A percentile compares a stretch with the other conserved stretches of the same genome.
Conservation (phyloP, 2,888 invertebrate species). For the Leptinotarsa juncta region DNA sequence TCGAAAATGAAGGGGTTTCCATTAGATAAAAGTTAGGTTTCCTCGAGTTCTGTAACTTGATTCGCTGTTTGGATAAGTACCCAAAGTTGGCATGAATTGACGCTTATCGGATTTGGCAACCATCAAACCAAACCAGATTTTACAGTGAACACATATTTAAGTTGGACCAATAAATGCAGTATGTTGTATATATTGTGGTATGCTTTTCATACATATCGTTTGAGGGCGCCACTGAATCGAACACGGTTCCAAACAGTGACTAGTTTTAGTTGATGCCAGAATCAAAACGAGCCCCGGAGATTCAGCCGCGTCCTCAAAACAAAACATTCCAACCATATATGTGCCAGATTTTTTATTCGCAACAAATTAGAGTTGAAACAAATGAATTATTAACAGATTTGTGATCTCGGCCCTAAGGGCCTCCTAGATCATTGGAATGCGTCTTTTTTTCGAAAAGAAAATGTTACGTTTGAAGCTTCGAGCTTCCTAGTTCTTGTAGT, state of each 20-base stretch:
- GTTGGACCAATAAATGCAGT: conserved; percentile 63
- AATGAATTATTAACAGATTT: conserved; percentile 54
- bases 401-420: conserved; percentile 52
- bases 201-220: conserved; percentile 64
- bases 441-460: conserved; percentile 51
- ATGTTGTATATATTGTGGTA: conserved; percentile 61
- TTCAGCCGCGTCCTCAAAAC: conserved; percentile 50
- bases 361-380: conserved; percentile 61
- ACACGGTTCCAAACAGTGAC: conserved; percentile 40
- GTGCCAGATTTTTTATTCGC: conserved; percentile 73
- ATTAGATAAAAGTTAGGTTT: no score
- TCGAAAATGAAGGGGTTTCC: no score
- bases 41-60: neutral
- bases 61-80: neutral
- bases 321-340: conserved; percentile 75
- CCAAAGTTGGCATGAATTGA: neutral
- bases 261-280: conserved; percentile 46
- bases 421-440: conserved; percentile 52
- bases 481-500: conserved; percentile 59
- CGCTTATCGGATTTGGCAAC: conserved; percentile 21
- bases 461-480: conserved; percentile 49
- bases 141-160: conserved; percentile 63
- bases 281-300: conserved; percentile 51
- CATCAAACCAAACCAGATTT: conserved; percentile 65
- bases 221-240: conserved; percentile 54